These are phyloP conservation scores for Gisinianus flammeolus DNA, from an alignment of 2,888 invertebrate species.

Conservation along the genomic window DNA sequence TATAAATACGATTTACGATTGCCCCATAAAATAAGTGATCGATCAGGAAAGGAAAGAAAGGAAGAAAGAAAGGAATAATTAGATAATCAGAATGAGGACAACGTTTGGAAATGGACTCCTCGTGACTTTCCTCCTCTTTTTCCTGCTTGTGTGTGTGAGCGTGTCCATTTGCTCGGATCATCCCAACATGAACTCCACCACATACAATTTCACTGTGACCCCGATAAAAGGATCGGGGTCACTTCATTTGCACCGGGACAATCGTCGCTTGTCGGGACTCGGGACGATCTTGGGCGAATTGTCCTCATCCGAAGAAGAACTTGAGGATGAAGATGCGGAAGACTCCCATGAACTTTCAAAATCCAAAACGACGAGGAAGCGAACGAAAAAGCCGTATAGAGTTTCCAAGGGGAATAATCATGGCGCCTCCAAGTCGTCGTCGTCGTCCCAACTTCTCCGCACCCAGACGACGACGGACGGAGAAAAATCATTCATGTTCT, in stretches of 20 bases:
- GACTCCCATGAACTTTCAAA: background rate
- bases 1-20: too few relatives aligned
- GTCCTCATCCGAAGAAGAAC: background rate
- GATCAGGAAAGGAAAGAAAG: background rate
- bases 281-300: background rate
- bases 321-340: background rate
- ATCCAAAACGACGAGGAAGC: background rate
- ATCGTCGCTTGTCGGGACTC: background rate
- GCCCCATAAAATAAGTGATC: too few relatives aligned
- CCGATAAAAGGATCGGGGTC: too few relatives aligned
- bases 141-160: background rate
- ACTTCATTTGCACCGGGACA: background rate
- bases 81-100: background rate
- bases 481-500: background rate
- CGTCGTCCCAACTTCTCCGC: background rate
- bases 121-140: background rate
- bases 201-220: too few relatives aligned
- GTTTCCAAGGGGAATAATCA: background rate
- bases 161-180: background rate
- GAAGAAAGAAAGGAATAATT: background rate
- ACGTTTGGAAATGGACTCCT: background rate
- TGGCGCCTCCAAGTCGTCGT: background rate
- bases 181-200: too few relatives aligned
- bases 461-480: background rate
- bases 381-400: background rate